Evolutionary conservation across 2,797 vertebrate genomes (phyloP).

Genomic region (Morus bassanus): DNA sequence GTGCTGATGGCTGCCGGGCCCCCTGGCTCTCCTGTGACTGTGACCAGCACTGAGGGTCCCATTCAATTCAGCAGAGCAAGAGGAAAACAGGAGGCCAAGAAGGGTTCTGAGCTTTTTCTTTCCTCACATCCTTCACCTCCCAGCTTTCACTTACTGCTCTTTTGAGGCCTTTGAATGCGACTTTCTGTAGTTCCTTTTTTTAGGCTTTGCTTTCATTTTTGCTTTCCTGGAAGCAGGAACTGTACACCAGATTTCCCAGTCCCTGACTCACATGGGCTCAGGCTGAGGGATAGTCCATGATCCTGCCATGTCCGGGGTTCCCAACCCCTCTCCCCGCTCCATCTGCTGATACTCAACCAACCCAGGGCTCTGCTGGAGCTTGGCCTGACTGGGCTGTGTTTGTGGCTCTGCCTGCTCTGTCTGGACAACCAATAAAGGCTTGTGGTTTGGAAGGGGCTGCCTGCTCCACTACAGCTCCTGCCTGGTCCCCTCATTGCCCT

Average conservation of each 20-base stretch:
- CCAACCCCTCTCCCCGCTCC: accelerated
- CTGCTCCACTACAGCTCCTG: background rate
- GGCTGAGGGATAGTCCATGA: background rate
- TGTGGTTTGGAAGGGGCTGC: background rate
- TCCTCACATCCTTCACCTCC: background rate
- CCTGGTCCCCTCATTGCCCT: background rate
- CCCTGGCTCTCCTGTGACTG: background rate
- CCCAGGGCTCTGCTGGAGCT: background rate
- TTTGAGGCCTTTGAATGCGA: background rate
- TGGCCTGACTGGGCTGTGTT: background rate
- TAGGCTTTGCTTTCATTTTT: background rate
- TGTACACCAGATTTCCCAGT: background rate
- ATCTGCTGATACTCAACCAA: background rate
- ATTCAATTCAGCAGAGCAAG: background rate
- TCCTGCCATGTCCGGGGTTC: background rate
- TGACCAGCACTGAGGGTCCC: background rate
- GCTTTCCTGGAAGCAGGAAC: background rate
- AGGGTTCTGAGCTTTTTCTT: background rate
- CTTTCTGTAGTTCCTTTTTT: background rate
- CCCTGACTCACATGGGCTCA: background rate
- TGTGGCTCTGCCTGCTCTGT: background rate
- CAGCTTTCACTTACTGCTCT: background rate
- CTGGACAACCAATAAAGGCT: slow-evolving; percentile 4
- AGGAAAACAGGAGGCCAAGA: background rate
- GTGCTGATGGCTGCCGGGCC: background rate